Evolutionary conservation across 2,113 vertebrate genomes (phyloP).

Genomic region (Xiphophorus maculatus): DNA sequence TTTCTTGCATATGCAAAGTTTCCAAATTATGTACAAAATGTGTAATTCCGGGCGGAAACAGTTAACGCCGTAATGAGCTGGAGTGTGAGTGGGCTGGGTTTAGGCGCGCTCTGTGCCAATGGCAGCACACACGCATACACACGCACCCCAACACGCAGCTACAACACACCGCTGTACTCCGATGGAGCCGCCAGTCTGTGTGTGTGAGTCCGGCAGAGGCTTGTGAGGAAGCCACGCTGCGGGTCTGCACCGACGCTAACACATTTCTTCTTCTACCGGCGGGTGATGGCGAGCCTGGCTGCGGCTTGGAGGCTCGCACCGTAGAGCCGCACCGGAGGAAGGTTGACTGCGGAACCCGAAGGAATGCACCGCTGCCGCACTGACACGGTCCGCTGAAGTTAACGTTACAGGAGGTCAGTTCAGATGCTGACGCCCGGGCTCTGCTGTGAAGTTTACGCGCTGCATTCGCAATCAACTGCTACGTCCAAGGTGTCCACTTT

Average conservation of each 20-base stretch:
- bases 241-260: constrained; percentile 53
- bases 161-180: constrained; percentile 44
- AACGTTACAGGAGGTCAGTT: constrained; percentile 32
- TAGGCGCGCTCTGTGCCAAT: constrained; percentile 67
- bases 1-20: neutral
- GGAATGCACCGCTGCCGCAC: constrained; percentile 61
- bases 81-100: constrained; percentile 78
- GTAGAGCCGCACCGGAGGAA: constrained; percentile 35
- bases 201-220: constrained; percentile 67
- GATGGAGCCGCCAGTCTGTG: constrained; percentile 68
- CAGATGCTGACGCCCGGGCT: constrained; percentile 11
- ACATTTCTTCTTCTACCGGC: constrained; percentile 25
- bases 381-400: constrained; percentile 49
- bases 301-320: constrained; percentile 13
- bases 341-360: constrained; percentile 47
- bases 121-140: constrained; percentile 40
- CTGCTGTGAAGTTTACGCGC: constrained; percentile 60
- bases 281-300: constrained; percentile 51
- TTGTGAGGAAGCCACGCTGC: constrained; percentile 56
- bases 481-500: constrained; percentile 30
- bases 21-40: neutral
- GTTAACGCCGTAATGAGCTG: constrained; percentile 75
- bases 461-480: constrained; percentile 26
- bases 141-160: constrained; percentile 43
- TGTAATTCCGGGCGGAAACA: constrained; percentile 64